Evolutionary conservation across 2,888 invertebrate genomes (phyloP), one percentile per base, ranked within the genome.

Genomic region (Eueremaeus valkanovi): DNA sequence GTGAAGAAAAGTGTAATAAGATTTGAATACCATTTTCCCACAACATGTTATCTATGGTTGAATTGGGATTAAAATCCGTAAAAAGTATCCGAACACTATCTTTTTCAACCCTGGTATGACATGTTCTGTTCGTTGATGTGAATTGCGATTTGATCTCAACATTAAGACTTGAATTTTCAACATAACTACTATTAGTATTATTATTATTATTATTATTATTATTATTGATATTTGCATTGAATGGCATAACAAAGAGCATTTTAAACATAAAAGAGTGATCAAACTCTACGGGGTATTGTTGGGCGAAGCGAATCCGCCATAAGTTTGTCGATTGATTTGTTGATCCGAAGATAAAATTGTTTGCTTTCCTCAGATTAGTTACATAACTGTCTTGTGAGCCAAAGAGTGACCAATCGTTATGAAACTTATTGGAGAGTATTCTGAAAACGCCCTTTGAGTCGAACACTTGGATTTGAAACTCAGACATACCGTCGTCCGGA

Each of bases 11-110:
- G 11, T 36, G 36, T 11, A 36, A 36, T 42, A 51, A n/a, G 5
- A n/a, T 51, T 51, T 51, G 5, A 51, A 51, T 51, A 51, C 51
- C 51, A 16, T 51, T 51, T 51, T 51, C n/a, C 51, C 51, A 51
- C 21, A 16, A 9, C 18, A 5, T 51, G 51, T 51, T 51, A 6
- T 6, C 51, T 51, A 58, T 58, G 6, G 3, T 3, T 58, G 58
- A 58, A 27, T 24, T 58, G 3, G 21, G 11, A 58, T 58, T 58
- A 58, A 58, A 6, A 5, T 29, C 24, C 5, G 11, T 29, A 24
- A 58, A 16, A 3, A 58, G 27, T 58, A 6, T 58, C 13, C 16
- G 5, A 21, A 58, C 16, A 58, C 58, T 58, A 27, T 58, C 58
- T 8, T 6, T 58, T 24, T 58, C 6, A 27, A 3, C 3, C 29